Percentiles rank a stretch among this genome's conserved stretches.
Evolutionary conservation across 2,113 vertebrate species (phyloP).

Genomic region (Brevimyrus niger): DNA sequence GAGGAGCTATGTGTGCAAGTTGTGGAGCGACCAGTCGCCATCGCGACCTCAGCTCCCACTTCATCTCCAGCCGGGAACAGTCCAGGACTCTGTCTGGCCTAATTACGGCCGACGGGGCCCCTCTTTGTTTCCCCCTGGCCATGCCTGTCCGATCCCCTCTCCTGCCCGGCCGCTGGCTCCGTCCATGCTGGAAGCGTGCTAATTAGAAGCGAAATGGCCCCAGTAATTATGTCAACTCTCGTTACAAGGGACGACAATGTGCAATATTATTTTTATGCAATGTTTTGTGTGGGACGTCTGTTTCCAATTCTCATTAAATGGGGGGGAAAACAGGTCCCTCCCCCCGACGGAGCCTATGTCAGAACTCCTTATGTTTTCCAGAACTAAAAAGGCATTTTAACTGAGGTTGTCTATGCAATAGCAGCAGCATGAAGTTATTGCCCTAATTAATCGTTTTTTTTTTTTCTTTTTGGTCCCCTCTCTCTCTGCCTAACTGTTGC

Average conservation of each 20-base stretch:
- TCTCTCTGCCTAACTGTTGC: background rate
- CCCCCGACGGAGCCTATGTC: conserved; percentile 32
- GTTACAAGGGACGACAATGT: conserved; percentile 85
- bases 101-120: conserved; percentile 81
- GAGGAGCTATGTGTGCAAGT: conserved; percentile 76
- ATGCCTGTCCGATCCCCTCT: conserved; percentile 93
- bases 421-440: conserved; percentile 54
- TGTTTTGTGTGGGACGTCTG: conserved; percentile 81
- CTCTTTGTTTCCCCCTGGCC: conserved; percentile 87
- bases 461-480: conserved; percentile 7
- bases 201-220: conserved; percentile 96
- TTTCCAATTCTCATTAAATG: conserved; percentile 87
- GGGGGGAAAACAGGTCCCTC: conserved; percentile 21
- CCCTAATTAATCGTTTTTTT: conserved; percentile 50
- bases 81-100: conserved; percentile 88
- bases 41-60: conserved; percentile 71
- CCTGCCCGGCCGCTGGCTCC: conserved; percentile 72
- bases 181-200: conserved; percentile 86
- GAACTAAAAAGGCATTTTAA: conserved; percentile 41
- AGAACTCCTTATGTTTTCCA: conserved; percentile 37
- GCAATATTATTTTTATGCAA: conserved; percentile 95
- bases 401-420: conserved; percentile 45
- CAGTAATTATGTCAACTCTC: conserved; percentile 93
- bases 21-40: conserved; percentile 73
- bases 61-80: conserved; percentile 93